Base-by-base conservation (phyloP, 2,888 invertebrate genomes). In the Luperina testacea region DNA sequence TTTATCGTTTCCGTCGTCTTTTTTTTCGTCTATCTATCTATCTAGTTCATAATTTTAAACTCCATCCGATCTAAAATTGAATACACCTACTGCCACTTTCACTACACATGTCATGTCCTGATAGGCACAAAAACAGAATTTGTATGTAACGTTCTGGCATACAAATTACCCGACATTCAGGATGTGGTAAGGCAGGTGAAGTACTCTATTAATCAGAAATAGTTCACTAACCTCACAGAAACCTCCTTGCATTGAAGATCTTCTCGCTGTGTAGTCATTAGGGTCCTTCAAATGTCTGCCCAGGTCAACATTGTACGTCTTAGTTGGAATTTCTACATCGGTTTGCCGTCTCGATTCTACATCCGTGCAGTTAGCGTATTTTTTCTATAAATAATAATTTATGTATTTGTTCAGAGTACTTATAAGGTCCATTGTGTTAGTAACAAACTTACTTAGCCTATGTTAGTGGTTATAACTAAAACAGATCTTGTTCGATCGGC, bases 361-460 rank as follows among this genome's bases (percentile, higher is more conserved):
- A 59, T 96, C 96, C 1, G 96, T 95, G 77, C 96, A 96, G 83
- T 96, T 96, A 0, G 96, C 96, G 87, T 96, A 96, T 90, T 93
- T 94, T 91, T 96, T 96, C 96, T 96, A 81, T 13, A 75, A 82
- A 48, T 32, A 65, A 38, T 38, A 38, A 38, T 38, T 38, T 38
- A 38, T 38, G 38, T n/a, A 59, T n/a, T 59, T 13, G 5, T n/a
- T n/a, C 59, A n/a, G 13, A 59, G n/a, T n/a, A n/a, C 11, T n/a
- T n/a, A 59, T 59, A 13, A 59, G 59, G 11, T n/a, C 8, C 24
- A 57, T 24, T 57, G 24, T 57, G 57, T 57, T 57, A 57, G 57
- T 57, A 57, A 57, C 57, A 9, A n/a, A n/a, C n/a, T n/a, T n/a
- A 57, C 24, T 57, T 24, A 59, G 11, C n/a, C 57, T 59, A 11